phyloP scores from a whole-genome alignment of 1,140 invertebrate genomes.

The Caenorhabditis briggsae region DNA sequence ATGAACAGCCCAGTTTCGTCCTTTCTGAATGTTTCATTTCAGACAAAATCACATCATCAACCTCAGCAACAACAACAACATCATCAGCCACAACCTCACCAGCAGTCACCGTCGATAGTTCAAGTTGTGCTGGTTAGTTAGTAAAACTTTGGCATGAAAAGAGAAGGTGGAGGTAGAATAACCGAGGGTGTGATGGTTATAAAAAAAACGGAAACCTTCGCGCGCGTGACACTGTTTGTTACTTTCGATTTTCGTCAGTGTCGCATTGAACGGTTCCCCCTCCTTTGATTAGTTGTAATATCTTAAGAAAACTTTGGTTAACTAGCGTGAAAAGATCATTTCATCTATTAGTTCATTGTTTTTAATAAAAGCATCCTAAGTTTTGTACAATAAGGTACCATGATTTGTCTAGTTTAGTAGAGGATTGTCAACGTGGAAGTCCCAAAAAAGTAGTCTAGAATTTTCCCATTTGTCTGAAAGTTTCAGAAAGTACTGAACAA shows the following conservation, averaged over 20 bases:
- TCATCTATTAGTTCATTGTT: too few relatives aligned
- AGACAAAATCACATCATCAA: conserved; percentile 50
- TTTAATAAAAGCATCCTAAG: too few relatives aligned
- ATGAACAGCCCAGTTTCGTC: background rate
- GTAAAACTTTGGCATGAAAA: background rate
- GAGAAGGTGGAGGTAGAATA: background rate
- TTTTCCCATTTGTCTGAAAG: too few relatives aligned
- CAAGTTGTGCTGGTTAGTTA: conserved; percentile 50
- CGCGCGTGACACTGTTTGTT: conserved; percentile 45
- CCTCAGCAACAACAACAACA: conserved; percentile 19
- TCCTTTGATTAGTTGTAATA: too few relatives aligned
- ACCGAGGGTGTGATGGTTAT: conserved; percentile 25
- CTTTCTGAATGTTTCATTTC: background rate
- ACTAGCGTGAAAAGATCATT: too few relatives aligned
- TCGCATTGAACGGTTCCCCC: background rate
- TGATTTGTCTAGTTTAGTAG: too few relatives aligned
- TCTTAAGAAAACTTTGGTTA: too few relatives aligned
- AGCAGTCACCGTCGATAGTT: conserved; percentile 44
- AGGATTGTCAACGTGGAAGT: too few relatives aligned
- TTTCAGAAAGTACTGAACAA: too few relatives aligned
- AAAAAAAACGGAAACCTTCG: conserved; percentile 39
- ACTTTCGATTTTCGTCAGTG: conserved; percentile 4
- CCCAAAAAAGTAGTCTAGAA: too few relatives aligned
- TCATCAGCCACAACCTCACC: background rate
- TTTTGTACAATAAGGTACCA: too few relatives aligned